Evolutionary conservation across 1,140 invertebrate species (phyloP), one percentile per base, ranked within the genome.

Genomic region (Drosophila oshimai): DNA sequence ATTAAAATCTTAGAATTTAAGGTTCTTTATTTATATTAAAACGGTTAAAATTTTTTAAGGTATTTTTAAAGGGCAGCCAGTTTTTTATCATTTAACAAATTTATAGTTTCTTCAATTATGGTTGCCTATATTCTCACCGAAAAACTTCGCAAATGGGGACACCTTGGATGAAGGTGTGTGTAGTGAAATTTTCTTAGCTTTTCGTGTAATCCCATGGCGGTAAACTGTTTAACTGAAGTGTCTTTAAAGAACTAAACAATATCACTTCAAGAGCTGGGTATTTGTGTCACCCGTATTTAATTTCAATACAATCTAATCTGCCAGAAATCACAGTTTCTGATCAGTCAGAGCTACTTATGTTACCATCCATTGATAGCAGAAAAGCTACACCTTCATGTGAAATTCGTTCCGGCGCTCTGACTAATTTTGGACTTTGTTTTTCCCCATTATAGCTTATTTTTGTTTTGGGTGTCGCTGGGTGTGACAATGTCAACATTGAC

Each of bases 221-320:
- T 20, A 22, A 71, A 65, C 61, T 18, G 26, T 5, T 64, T 9
- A 18, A 26, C 5, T 31, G 13, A 18, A 6, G 15, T 6, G 20
- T n/a, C n/a, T 12, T 6, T 0, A 22, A 6, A 15, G n/a, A 44
- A 71, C 67, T 71, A 26, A 71, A 13, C 51, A 31, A 6, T 20
- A 31, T 69, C 31, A 39, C 13, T 9, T 10, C 20, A 26, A 29
- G 0, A 13, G 41, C 15, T 20, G 39, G 15, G 29, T 54, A 15
- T 44, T 45, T 24, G 22, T 49, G 29, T 17, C 44, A 36, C 9
- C 22, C 12, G 6, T 10, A 33, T 61, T 44, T 22, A 49, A 65
- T 47, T 64, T 39, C 24, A 64, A 31, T 37, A 36, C 29, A 68
- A 68, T 68, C 64, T 68, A 44, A 68, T 68, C 62, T 22, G 10